A percentile compares a stretch with the other conserved stretches of the same genome.
These are phyloP conservation scores for Amphibalanus amphitrite DNA, from an alignment of 1,140 invertebrate genomes.

Conservation along the genomic window DNA sequence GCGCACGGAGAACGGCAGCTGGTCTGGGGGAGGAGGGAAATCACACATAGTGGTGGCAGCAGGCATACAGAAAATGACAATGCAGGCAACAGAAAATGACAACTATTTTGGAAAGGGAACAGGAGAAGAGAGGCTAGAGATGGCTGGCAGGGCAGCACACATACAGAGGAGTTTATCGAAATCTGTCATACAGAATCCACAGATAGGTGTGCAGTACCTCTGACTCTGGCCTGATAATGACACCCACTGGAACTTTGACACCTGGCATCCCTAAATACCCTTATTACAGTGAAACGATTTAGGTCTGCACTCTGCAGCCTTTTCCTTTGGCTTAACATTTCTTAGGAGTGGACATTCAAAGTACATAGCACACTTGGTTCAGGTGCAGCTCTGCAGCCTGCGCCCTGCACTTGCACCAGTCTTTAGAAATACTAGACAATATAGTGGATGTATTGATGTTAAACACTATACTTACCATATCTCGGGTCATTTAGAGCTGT, in stretches of 20 bases:
- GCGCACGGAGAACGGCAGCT: slow-evolving; percentile 80
- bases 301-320: too few species aligned
- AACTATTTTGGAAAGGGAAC: slow-evolving; percentile 4
- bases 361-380: background rate
- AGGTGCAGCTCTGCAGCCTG: slow-evolving; percentile 1
- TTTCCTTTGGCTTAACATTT: background rate
- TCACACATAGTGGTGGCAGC: background rate
- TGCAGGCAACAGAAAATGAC: background rate
- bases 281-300: too few species aligned
- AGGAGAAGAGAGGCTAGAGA: background rate
- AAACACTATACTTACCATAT: slow-evolving; percentile 25
- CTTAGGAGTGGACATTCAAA: background rate
- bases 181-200: too few species aligned
- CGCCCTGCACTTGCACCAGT: background rate
- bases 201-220: too few species aligned
- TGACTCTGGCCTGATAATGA: too few species aligned
- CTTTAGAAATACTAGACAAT: background rate
- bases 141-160: background rate
- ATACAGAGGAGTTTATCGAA: background rate
- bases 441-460: slow-evolving; percentile 4
- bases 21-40: slow-evolving; percentile 9
- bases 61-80: slow-evolving; percentile 8
- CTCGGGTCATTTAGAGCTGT: slow-evolving; percentile 23
- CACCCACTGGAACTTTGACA: too few species aligned
- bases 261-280: too few species aligned